These are phyloP conservation scores for Epinephelus cyanopodus DNA, from an alignment of 2,113 vertebrate genomes.

Conservation along the genomic window DNA sequence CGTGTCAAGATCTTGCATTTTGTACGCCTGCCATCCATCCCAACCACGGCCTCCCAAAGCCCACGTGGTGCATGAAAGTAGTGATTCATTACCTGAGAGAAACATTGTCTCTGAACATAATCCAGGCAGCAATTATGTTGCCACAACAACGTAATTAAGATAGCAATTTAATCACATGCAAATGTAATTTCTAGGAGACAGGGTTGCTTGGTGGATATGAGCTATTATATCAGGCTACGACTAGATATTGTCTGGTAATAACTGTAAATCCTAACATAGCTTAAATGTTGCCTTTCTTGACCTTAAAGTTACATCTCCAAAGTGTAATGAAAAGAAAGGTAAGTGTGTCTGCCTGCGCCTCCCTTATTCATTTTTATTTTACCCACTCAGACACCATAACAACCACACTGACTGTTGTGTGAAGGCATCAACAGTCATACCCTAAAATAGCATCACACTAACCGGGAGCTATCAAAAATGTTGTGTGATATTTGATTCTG, in stretches of 20 bases:
- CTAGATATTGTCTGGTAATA: neutral
- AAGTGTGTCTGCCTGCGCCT: neutral
- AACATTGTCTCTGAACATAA: no score
- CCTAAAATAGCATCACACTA: constrained; percentile 11
- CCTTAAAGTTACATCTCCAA: constrained; percentile 3
- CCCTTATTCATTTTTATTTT: neutral
- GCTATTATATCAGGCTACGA: neutral
- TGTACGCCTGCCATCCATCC: no score
- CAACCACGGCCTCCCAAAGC: no score
- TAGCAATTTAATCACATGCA: no score
- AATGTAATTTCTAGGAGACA: no score
- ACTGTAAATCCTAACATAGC: neutral
- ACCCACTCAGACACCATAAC: neutral
- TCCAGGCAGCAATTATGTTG: no score
- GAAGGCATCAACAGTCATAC: constrained; percentile 18
- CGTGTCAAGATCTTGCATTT: no score
- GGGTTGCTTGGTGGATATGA: neutral
- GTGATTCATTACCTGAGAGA: no score
- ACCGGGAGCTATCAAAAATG: neutral
- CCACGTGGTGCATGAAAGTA: no score
- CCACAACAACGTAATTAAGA: no score
- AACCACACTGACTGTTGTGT: constrained; percentile 12
- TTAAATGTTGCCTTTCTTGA: neutral
- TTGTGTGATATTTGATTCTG: constrained; percentile 19
- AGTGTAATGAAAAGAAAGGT: neutral